Base-by-base conservation (phyloP, 2,888 invertebrate species). In the Mantis religiosa region DNA sequence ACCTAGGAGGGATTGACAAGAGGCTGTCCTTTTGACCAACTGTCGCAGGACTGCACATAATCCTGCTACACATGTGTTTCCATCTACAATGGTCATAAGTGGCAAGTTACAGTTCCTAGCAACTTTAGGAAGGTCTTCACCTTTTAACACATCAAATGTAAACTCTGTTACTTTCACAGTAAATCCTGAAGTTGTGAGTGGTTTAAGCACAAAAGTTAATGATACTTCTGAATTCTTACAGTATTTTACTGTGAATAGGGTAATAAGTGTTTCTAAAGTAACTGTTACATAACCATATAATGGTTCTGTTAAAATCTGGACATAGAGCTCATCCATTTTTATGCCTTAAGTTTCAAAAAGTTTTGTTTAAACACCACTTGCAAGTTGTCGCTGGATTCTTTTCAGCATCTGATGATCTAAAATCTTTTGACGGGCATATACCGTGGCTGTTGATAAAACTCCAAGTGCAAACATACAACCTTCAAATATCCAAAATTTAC, bases 401-500 rank as follows among this genome's bases (percentile, higher is more conserved):
- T 95, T 95, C 91, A 96, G 94, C 89, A 96, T 95, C 91, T 95
- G 94, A 91, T 95, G 94, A 92, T 96, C 96, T 9, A 97, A 93
- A 30, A 96, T 95, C 91, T 95, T 94, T 91, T 96, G 95, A 91
- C 97, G 93, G 47, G 95, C 92, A 92, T 95, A 95, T 0, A 96
- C 96, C 89, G 95, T 94, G 83, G 95, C 91, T 87, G 95, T 95
- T 20, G 97, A 96, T 28, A 95, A 92, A 0, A 96, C 92, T 1
- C 96, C 96, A 71, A 96, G 92, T 1, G 95, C 93, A 92, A 97
- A 95, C 93, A 96, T 95, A 92, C 96, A 95, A 87, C 95, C 95
- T 92, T 97, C 96, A 92, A 98, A 97, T 91, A 96, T 95, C 96
- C 97, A 97, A 93, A 97, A 98, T 89, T 96, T 95, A 90, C 96